Percentiles rank a stretch among this genome's conserved stretches.
Evolutionary conservation across 2,113 vertebrate genomes (phyloP).

Genomic region (Opisthocomus hoazin): DNA sequence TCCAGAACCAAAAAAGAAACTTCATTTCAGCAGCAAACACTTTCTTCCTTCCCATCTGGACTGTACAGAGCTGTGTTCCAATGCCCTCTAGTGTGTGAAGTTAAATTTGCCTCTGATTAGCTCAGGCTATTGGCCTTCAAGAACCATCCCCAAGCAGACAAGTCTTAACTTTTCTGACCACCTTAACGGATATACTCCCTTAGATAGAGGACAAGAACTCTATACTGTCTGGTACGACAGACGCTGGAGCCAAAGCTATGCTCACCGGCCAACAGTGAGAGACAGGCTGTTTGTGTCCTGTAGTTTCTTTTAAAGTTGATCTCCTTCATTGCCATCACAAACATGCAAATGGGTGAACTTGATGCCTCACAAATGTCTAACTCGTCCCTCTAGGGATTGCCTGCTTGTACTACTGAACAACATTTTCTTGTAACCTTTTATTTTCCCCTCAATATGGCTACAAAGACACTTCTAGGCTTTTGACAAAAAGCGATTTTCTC

Average conservation of each 20-base stretch:
- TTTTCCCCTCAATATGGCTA: neutral
- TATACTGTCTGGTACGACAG: neutral
- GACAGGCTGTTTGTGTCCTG: neutral
- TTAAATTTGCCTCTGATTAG: neutral
- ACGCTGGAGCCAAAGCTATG: neutral
- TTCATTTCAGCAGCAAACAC: neutral
- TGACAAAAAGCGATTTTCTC: neutral
- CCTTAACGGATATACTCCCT: neutral
- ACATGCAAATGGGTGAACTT: neutral
- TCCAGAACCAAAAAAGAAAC: neutral
- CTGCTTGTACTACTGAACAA: neutral
- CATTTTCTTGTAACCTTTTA: neutral
- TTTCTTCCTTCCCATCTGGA: neutral
- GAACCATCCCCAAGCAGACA: neutral
- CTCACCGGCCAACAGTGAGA: neutral
- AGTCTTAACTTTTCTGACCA: neutral
- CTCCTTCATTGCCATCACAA: neutral
- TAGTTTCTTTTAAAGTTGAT: neutral
- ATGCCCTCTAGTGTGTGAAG: conserved; percentile 26
- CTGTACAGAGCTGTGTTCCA: neutral
- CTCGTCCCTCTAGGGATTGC: neutral
- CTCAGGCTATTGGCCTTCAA: neutral
- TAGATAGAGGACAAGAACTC: neutral
- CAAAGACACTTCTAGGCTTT: neutral
- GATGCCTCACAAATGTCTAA: neutral